These are phyloP conservation scores for Halcyon chelicuti DNA, from an alignment of 2,797 vertebrate genomes.

Conservation along the genomic window DNA sequence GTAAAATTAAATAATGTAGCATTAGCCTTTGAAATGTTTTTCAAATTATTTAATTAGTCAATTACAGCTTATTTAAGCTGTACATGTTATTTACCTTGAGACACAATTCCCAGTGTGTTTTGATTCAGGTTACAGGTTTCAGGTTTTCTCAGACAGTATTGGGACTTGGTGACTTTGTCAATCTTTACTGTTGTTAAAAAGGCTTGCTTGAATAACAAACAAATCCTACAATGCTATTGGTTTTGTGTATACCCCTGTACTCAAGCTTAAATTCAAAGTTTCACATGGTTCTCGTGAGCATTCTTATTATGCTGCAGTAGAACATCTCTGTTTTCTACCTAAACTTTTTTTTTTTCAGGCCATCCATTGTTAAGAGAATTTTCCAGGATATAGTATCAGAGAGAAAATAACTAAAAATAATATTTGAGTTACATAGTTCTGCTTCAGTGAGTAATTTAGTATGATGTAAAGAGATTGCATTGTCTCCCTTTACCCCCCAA, in stretches of 20 bases:
- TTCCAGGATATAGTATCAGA: background rate
- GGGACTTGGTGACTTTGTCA: background rate
- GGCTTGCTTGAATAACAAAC: background rate
- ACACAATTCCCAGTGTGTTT: background rate
- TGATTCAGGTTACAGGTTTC: background rate
- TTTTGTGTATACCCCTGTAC: background rate
- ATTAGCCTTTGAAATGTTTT: conserved; percentile 53
- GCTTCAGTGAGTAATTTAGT: background rate
- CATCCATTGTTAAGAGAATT: background rate
- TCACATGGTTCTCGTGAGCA: background rate
- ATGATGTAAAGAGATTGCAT: background rate
- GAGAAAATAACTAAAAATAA: background rate
- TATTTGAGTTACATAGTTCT: background rate
- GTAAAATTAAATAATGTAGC: conserved; percentile 51
- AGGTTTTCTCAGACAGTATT: background rate
- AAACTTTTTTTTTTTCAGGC: background rate
- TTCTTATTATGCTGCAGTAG: background rate
- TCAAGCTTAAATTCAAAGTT: background rate
- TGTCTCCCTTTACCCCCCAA: background rate
- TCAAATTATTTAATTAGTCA: conserved; percentile 49
- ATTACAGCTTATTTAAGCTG: conserved; percentile 37
- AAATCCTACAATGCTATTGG: background rate
- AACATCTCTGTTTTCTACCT: background rate
- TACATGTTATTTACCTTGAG: conserved; percentile 38
- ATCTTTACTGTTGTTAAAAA: background rate